Base-by-base conservation (phyloP, 2,888 invertebrate genomes). In the Rotaria sp. region DNA sequence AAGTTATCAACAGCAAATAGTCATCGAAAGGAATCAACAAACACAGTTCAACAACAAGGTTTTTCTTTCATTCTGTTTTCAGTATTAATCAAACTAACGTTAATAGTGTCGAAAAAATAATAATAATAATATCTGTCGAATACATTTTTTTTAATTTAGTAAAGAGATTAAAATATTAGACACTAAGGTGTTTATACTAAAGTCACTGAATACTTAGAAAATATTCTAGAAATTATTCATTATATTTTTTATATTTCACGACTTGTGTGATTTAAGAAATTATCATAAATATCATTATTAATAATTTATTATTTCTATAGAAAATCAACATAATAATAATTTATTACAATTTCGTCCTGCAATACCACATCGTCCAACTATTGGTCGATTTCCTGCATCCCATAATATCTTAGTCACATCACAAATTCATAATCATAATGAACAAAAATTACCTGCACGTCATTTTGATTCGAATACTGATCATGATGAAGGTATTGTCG, bases 401-500 rank as follows among this genome's bases (percentile, higher is more conserved):
- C 67, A 67, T 35, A 80, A 80, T 80, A 45, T 45, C 24, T 26
- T 41, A 15, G 41, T n/a, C 10, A 45, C 80, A 15, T 45, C 80
- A 45, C 41, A 80, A 45, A 26, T 80, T 41, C 80, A 80, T n/a
- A 80, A 80, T 80, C 80, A 80, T 45, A 15, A 41, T 13, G 80
- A 80, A n/a, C 45, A 45, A 80, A 45, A 45, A 45, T 13, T 21
- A 38, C 11, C 26, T 15, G 13, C 26, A 45, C 41, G 45, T 45
- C 41, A 45, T 26, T 45, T 45, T 4, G 80, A 80, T 80, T 80
- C 45, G 2, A 45, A 45, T 80, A 8, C 24, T 26, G 80, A 80
- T 15, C 26, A 45, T 80, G 80, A 80, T 80, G 80, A 80, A 41
- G 45, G 45, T n/a, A 80, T 80, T 8, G 80, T 80, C 21, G 80